Evolutionary conservation across 2,797 vertebrate species (phyloP).

Genomic region (Sebastes minor): DNA sequence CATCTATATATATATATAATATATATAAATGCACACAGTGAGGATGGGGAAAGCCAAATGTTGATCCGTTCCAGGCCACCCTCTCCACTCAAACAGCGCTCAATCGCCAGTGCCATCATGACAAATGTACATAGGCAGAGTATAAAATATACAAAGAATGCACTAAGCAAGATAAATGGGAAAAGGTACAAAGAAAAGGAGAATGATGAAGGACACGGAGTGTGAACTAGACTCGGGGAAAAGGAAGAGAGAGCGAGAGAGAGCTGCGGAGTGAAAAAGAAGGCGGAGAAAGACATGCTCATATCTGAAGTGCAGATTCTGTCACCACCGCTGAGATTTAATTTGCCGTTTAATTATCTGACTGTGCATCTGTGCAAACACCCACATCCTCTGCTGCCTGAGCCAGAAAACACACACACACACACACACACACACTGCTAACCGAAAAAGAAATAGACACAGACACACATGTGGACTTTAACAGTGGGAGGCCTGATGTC

Average conservation of each 20-base stretch:
- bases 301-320: constrained; percentile 68
- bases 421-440: constrained; percentile 4
- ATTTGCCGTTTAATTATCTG: constrained; percentile 73
- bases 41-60: constrained; percentile 26
- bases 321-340: constrained; percentile 72
- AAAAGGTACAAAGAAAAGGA: constrained; percentile 11
- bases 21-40: constrained; percentile 19
- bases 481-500: constrained; percentile 18
- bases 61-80: constrained; percentile 56
- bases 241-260: constrained; percentile 1
- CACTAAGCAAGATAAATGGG: constrained; percentile 37
- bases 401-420: constrained; percentile 20
- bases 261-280: constrained; percentile 38
- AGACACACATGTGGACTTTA: constrained; percentile 26
- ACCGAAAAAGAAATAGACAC: neutral
- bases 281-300: constrained; percentile 51
- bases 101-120: neutral
- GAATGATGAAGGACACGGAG: constrained; percentile 6
- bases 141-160: constrained; percentile 35
- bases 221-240: neutral
- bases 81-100: constrained; percentile 33
- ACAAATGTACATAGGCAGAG: constrained; percentile 26
- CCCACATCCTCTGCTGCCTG: constrained; percentile 68
- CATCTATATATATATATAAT: neutral
- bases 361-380: constrained; percentile 78